Evolutionary conservation across 1,140 invertebrate species (phyloP), one percentile per base, ranked within the genome.

Genomic region (Phymorhynchus buccinoides): DNA sequence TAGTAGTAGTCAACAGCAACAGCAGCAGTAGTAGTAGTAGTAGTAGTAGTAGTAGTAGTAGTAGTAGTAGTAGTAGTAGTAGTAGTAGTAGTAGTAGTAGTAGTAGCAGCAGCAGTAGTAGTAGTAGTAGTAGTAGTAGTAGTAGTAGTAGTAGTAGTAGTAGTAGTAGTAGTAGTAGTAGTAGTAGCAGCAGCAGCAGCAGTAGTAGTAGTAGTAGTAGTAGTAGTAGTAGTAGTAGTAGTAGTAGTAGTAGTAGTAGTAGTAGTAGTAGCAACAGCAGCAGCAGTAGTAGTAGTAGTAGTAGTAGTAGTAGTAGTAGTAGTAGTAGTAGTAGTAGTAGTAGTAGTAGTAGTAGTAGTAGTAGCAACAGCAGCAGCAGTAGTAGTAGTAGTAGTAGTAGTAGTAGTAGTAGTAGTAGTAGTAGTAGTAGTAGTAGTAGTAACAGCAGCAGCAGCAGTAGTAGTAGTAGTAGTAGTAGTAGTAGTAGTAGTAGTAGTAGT

Each of bases 11-110:
- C 16, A 18, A 66, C 56, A 66, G 30, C 56, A 66, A 66, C 56
- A 66, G 56, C 30, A 66, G 56, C 30, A 66, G 56, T 66, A 66
- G 56, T 66, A 66, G 56, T 66, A 66, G 56, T 66, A 66, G 56
- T 66, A 66, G 56, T 66, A 66, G 56, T 66, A 66, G 56, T 66
- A 66, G 56, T 66, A 66, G 56, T 66, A 66, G 56, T 66, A 66
- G 56, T 66, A 66, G 56, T 66, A 66, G 56, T 66, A 66, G 56
- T 66, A 66, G 56, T 66, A 66, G 56, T 66, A 66, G 56, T 66
- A 66, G 56, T 66, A 66, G 56, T 66, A 66, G 56, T 66, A 66
- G 56, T 66, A 66, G 56, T 66, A 66, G 56, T 66, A 66, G 56
- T 66, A 66, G 56, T 66, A 66, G 56, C 30, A 66, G 56, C 30